A percentile compares a stretch with the other conserved stretches of the same genome.
These are phyloP conservation scores for Barypeithes pellucidus DNA, from an alignment of 2,888 invertebrate genomes.

Conservation along the genomic window DNA sequence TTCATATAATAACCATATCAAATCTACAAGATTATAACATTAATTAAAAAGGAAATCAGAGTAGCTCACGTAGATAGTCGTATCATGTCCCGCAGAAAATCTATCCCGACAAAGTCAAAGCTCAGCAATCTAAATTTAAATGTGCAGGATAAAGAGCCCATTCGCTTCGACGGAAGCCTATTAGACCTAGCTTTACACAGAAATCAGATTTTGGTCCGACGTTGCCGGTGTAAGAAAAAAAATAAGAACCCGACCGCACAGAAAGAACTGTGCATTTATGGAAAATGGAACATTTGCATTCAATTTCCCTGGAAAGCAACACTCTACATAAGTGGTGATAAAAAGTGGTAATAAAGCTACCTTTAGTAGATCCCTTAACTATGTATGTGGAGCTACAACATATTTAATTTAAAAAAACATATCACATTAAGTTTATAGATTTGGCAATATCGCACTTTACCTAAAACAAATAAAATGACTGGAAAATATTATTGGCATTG, in stretches of 20 bases:
- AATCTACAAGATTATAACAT: constrained; percentile 14
- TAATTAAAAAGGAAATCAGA: constrained; percentile 32
- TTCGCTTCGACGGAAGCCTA: constrained; percentile 43
- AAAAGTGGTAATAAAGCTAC: no score
- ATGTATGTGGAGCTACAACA: no score
- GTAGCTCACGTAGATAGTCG: constrained; percentile 35
- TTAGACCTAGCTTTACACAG: constrained; percentile 44
- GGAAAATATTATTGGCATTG: not conserved
- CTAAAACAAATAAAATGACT: not conserved
- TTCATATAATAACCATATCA: not conserved
- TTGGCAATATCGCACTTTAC: not conserved
- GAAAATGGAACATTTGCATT: no score
- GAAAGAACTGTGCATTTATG: no score
- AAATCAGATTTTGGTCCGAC: constrained; percentile 32
- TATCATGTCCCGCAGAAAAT: constrained; percentile 43
- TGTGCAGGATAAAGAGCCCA: constrained; percentile 53
- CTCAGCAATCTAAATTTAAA: constrained; percentile 56
- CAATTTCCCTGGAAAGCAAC: no score
- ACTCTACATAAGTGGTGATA: no score
- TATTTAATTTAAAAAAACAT: not conserved
- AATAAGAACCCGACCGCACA: not conserved
- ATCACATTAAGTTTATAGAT: not conserved
- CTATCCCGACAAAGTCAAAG: constrained; percentile 50
- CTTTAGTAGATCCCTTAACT: no score
- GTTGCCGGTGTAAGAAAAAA: constrained; percentile 28